Evolutionary conservation across 92 coral and sea anemone genomes (phyloP), one percentile per base, ranked within the genome.

Genomic region (Bergia sp.): DNA sequence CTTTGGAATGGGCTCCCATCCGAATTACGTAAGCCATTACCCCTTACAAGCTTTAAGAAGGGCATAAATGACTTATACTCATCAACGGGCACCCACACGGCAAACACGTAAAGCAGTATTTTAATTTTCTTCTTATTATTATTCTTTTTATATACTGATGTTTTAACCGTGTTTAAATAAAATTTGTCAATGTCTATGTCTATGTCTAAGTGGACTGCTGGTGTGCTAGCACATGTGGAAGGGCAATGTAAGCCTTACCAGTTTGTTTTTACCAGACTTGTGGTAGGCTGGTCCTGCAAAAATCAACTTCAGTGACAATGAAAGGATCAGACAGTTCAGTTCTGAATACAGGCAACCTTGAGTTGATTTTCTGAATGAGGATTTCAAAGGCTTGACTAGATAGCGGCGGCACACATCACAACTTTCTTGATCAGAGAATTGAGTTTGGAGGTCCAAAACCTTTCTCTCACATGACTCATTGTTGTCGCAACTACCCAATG

Each of bases 401-500:
- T 82, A 92, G 39, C 89, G 88, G 42, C 76, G 85, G 81, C 93
- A 92, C 49, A 75, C 66, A 15, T 82, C 80, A 57, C 94, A 94
- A 42, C 89, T 57, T 73, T 85, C 85, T 93, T 91, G 13, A 87
- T 86, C n/a, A 90, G 89, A 29, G 77, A 7, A 44, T 93, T 79
- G 65, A 93, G 91, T 73, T 88, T 85, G 36, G 96, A 94, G 44
- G 84, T 44, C 94, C 94, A 94, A 20, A 88, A 87, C 81, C 84
- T 89, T 85, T 93, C 94, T 89, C 91, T 86, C 57, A 93, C 86
- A 23, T 81, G 89, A 36, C 88, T 23, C 91, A 93, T 89, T 72
- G 96, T 93, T 76, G 86, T 20, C 11, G 91, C 72, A 38, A 93
- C 94, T 89, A 89, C 94, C 95, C 94, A 92, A 37, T 89, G 96